phyloP scores from a whole-genome alignment of 2,888 invertebrate genomes.

The Pachydiplax longipennis region DNA sequence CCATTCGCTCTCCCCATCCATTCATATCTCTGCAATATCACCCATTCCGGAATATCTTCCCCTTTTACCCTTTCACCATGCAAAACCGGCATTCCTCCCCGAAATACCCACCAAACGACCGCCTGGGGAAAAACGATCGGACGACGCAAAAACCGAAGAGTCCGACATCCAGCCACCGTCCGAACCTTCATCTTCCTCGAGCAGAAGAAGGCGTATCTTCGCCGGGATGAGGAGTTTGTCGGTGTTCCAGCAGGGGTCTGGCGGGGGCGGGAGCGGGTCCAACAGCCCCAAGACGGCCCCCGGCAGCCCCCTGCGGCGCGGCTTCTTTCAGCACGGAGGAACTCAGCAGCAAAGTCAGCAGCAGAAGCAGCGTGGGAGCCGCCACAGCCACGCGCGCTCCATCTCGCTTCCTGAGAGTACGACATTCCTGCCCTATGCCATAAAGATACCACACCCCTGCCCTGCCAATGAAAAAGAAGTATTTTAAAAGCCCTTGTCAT shows the following conservation, averaged over 20 bases:
- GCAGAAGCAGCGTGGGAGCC: slow-evolving; percentile 73
- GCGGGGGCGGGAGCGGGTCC: slow-evolving; percentile 70
- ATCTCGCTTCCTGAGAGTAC: slow-evolving; percentile 89
- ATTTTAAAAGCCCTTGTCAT: neutral
- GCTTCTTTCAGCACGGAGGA: slow-evolving; percentile 7
- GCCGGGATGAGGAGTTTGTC: slow-evolving; percentile 83
- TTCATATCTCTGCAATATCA: neutral
- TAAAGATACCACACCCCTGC: neutral
- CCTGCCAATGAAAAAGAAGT: neutral
- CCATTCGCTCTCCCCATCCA: neutral
- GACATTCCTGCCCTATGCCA: slow-evolving; percentile 52
- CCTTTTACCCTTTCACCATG: neutral
- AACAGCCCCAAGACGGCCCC: slow-evolving; percentile 71
- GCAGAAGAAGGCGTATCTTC: slow-evolving; percentile 78
- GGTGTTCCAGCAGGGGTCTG: slow-evolving; percentile 65
- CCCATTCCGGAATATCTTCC: neutral
- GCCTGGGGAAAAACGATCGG: neutral
- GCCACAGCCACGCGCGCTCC: slow-evolving; percentile 64
- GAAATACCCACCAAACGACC: neutral
- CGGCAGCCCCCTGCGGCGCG: slow-evolving; percentile 30
- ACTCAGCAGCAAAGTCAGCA: slow-evolving; percentile 68
- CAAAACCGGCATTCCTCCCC: neutral
- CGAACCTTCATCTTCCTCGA: slow-evolving; percentile 63
- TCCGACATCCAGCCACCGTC: neutral
- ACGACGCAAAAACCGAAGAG: neutral